Evolutionary conservation across 2,888 invertebrate genomes (phyloP), one percentile per base, ranked within the genome.

Genomic region (Chirona hameri): DNA sequence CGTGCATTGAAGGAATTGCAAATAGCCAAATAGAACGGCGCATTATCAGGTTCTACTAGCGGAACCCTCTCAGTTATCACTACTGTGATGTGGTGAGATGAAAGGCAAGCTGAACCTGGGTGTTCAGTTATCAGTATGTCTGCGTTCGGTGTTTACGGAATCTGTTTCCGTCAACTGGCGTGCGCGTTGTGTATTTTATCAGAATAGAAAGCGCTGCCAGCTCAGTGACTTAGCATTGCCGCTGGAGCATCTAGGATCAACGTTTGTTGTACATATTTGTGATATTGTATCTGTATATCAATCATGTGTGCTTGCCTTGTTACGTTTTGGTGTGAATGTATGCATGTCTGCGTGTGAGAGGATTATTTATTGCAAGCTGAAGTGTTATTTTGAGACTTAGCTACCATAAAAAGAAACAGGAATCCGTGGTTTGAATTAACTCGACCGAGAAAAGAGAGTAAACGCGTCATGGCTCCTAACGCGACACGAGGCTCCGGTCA

Each of bases 261-360:
- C 29, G 12, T 29, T 14, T 72, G 15, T 76, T 76, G 76, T 76
- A 76, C 24, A 76, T 76, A 76, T 39, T 31, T 76, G 76, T 76
- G 76, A 76, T 76, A 76, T 76, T 39, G 76, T 14, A 9, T 39
- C 24, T n/a, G 76, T 76, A 31, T 27, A 31, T 27, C 10, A 57
- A 21, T 21, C 24, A 24, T 3, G 18, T 0, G 12, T 18, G 52
- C 18, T 4, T 39, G 39, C 10, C 5, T 39, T 72, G 72, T 39
- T 72, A 15, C 18, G 18, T 15, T 72, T 39, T 18, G 52, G 5
- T 18, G 52, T 18, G 52, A 52, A 52, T 52, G 60, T 24, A n/a
- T n/a, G 60, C 0, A 15, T 72, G 18, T 72, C 14, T 31, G 72
- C 0, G 72, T 31, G 24, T 46, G 21, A 9, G 15, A 2, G 39